Conservation (phyloP, 2,113 vertebrate genomes). For the Leptodactylus fuscus region DNA sequence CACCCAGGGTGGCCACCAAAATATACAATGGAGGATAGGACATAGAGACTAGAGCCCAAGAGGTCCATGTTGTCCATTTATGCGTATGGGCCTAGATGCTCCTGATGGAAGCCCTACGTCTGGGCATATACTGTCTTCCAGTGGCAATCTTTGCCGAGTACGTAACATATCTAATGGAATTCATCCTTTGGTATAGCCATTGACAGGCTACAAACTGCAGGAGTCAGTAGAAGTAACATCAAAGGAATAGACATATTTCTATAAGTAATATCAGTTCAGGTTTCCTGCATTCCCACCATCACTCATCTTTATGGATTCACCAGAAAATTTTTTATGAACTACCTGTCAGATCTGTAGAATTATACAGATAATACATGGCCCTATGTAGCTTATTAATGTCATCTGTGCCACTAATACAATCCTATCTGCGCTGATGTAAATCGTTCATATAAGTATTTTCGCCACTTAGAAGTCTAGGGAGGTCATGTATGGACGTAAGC, state of each 20-base stretch:
- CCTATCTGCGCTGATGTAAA: slow-evolving; percentile 47
- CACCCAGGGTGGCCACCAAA: too few relatives aligned
- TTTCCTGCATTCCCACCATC: not conserved
- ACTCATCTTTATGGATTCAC: slow-evolving; percentile 1
- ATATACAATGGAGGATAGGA: too few relatives aligned
- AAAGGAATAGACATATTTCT: slow-evolving; percentile 14
- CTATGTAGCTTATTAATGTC: slow-evolving; percentile 32
- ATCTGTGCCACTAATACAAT: slow-evolving; percentile 29
- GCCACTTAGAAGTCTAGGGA: slow-evolving; percentile 45
- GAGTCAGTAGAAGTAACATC: slow-evolving; percentile 7
- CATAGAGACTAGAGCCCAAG: too few relatives aligned
- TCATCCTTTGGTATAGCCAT: not conserved
- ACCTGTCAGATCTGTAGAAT: slow-evolving; percentile 13
- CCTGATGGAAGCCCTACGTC: too few relatives aligned
- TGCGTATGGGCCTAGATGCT: too few relatives aligned
- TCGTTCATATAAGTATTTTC: slow-evolving; percentile 50
- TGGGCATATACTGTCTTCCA: too few relatives aligned
- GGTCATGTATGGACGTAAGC: slow-evolving; percentile 35
- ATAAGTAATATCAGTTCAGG: not conserved
- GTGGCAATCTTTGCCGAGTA: not conserved
- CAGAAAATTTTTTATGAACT: slow-evolving; percentile 28
- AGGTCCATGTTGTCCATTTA: too few relatives aligned
- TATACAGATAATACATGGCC: not conserved
- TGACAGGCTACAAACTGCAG: slow-evolving; percentile 24
- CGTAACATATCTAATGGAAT: not conserved